Percentiles rank a stretch among this genome's conserved stretches.
These are phyloP conservation scores for Synanthedon formicaeformis DNA, from an alignment of 2,888 invertebrate genomes.

Conservation along the genomic window DNA sequence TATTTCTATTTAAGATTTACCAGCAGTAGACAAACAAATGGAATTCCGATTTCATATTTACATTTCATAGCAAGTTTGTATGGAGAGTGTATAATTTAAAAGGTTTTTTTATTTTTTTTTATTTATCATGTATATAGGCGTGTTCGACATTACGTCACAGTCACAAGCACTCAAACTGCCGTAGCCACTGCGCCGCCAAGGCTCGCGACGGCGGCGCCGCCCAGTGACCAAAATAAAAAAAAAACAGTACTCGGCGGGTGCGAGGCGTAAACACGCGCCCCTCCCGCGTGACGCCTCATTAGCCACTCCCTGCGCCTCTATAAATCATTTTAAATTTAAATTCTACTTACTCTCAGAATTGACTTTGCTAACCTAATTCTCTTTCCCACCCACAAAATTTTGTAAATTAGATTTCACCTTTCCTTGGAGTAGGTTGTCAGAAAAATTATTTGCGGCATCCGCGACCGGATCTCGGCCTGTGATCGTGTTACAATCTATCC, in stretches of 20 bases:
- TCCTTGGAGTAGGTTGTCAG: slow-evolving; percentile 32
- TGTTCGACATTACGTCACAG: slow-evolving; percentile 32
- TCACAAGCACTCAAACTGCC: slow-evolving; percentile 16
- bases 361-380: slow-evolving; percentile 65
- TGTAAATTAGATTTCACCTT: slow-evolving; percentile 63
- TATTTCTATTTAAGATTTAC: background rate
- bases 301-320: slow-evolving; percentile 64
- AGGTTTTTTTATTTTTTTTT: slow-evolving; percentile 12
- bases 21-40: background rate
- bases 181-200: slow-evolving; percentile 17
- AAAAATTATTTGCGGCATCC: slow-evolving; percentile 49
- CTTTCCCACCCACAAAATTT: slow-evolving; percentile 53
- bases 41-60: background rate
- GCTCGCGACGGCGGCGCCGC: slow-evolving; percentile 24
- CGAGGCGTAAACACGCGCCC: slow-evolving; percentile 61
- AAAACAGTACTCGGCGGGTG: slow-evolving; percentile 26
- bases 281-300: slow-evolving; percentile 68
- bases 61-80: too few relatives aligned
- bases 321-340: slow-evolving; percentile 71
- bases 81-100: too few relatives aligned
- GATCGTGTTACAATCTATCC: slow-evolving; percentile 31
- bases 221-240: slow-evolving; percentile 43
- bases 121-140: slow-evolving; percentile 27
- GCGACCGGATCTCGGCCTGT: slow-evolving; percentile 31
- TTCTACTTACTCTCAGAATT: slow-evolving; percentile 66